phyloP scores from a whole-genome alignment of 2,797 vertebrate genomes.

The Columba guinea region DNA sequence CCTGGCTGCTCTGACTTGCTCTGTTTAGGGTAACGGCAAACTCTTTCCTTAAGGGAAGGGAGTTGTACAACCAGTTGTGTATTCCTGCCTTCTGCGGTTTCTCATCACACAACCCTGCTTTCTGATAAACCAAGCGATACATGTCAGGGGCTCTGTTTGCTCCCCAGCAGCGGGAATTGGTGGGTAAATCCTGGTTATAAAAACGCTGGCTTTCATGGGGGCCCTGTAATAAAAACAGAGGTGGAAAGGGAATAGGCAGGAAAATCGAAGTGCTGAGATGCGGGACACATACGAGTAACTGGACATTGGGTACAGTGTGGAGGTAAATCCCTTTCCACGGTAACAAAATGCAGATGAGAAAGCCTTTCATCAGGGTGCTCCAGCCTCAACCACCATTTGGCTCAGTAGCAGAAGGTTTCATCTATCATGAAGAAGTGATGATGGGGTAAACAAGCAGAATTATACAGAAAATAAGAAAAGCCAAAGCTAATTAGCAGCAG shows the following conservation, averaged over 20 bases:
- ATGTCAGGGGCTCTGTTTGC: neutral
- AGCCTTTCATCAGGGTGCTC: neutral
- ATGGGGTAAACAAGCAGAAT: neutral
- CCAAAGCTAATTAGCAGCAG: neutral
- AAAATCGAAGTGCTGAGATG: neutral
- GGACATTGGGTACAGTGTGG: rapidly evolving
- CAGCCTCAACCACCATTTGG: neutral
- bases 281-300: neutral
- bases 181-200: neutral
- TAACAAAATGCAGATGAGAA: neutral
- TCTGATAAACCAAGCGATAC: neutral
- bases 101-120: neutral
- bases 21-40: neutral
- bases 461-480: neutral
- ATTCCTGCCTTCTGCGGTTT: neutral
- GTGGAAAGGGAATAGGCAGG: neutral
- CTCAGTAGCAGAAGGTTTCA: neutral
- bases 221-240: neutral
- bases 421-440: neutral
- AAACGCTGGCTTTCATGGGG: neutral
- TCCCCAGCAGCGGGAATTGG: neutral
- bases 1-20: neutral
- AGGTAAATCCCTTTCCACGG: neutral
- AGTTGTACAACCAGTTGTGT: rapidly evolving
- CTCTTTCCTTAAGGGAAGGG: neutral